phyloP scores from a whole-genome alignment of 2,797 vertebrate species.

The Synaphobranchus kaupii region DNA sequence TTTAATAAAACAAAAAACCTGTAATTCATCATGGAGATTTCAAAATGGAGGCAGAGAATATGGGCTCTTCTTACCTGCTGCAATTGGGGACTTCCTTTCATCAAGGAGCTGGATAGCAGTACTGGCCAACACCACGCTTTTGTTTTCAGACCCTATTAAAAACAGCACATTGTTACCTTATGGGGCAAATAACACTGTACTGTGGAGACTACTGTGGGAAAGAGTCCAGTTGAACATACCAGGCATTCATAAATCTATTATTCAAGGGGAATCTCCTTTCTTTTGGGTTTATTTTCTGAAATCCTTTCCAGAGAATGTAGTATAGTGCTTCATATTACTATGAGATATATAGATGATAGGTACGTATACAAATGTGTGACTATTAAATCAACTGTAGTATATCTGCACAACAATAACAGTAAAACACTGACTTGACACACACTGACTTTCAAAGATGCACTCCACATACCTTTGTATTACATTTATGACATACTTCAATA shows the following conservation, averaged over 20 bases:
- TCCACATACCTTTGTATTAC: not conserved
- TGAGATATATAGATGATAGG: not conserved
- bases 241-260: not conserved
- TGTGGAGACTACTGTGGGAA: not conserved
- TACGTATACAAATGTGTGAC: not conserved
- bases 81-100: constrained; percentile 95
- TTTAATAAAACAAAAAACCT: constrained; percentile 3
- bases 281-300: not conserved
- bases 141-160: constrained; percentile 83
- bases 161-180: constrained; percentile 14
- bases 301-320: not conserved
- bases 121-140: constrained; percentile 93
- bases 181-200: not conserved
- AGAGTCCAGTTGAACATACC: not conserved
- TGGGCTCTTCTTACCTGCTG: constrained; percentile 81
- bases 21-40: not conserved
- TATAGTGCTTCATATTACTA: no score
- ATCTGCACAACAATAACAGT: constrained; percentile 6
- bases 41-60: not conserved
- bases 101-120: constrained; percentile 94
- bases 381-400: not conserved
- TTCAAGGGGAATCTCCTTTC: not conserved
- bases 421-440: not conserved
- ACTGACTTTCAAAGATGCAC: not conserved
- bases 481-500: constrained; percentile 15